Evolutionary conservation across 2,113 vertebrate species (phyloP).

Genomic region (Nanger granti): DNA sequence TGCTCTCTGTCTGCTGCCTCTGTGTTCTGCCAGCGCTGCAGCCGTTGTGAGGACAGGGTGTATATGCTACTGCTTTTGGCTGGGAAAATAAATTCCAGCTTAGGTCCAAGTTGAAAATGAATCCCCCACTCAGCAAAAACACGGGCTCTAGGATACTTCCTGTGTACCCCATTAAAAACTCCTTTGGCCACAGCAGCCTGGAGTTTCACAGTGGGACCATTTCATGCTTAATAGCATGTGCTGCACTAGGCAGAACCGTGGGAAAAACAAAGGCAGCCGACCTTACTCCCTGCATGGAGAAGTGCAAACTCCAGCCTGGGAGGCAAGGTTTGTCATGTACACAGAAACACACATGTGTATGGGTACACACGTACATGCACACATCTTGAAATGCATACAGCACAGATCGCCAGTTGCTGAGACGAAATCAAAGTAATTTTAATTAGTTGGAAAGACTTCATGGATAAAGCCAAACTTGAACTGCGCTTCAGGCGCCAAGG

Average conservation of each 20-base stretch:
- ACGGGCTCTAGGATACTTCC: slow-evolving; percentile 12
- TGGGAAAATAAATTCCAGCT: slow-evolving; percentile 42
- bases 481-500: not conserved
- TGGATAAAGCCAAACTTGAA: not conserved
- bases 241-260: not conserved
- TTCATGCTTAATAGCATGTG: slow-evolving; percentile 29
- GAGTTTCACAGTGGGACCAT: slow-evolving; percentile 28
- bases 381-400: not conserved
- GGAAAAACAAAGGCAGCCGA: not conserved
- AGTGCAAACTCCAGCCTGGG: not conserved
- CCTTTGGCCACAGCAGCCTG: not conserved
- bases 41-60: not conserved
- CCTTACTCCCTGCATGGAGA: not conserved
- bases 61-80: slow-evolving; percentile 32
- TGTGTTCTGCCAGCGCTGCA: not conserved
- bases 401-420: not conserved
- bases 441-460: not conserved
- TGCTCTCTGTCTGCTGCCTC: slow-evolving; percentile 12
- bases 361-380: fast-evolving
- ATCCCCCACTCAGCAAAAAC: slow-evolving; percentile 38
- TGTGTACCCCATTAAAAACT: slow-evolving; percentile 35
- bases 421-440: not conserved
- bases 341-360: fast-evolving
- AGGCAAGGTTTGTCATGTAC: not conserved
- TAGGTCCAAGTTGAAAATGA: slow-evolving; percentile 53